Conservation (phyloP, 2,113 vertebrate genomes). For the Carollia perspicillata region DNA sequence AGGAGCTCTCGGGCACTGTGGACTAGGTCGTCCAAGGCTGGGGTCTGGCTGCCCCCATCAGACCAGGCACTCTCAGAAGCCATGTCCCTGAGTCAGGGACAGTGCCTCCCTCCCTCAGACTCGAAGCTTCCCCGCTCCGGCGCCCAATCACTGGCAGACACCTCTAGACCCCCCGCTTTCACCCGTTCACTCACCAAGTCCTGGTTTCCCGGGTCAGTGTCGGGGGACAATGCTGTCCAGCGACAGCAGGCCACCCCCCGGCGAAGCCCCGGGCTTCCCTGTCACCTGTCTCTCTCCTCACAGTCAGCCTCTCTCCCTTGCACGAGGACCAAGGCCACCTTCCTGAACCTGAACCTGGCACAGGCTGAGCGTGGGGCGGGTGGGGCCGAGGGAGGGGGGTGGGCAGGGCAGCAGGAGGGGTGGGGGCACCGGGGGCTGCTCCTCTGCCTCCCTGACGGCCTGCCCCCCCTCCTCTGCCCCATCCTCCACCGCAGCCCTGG, state of each 20-base stretch:
- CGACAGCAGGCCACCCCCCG: background rate
- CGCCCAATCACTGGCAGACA: background rate
- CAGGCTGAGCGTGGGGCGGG: conserved; percentile 60
- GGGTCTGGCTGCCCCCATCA: background rate
- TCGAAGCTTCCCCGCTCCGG: background rate
- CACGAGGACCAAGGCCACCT: conserved; percentile 32
- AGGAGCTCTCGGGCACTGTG: background rate
- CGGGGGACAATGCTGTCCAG: background rate
- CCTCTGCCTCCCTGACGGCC: background rate
- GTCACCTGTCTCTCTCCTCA: conserved; percentile 66
- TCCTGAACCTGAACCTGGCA: conserved; percentile 36
- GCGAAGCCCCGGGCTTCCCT: background rate
- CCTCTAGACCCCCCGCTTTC: background rate
- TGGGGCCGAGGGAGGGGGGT: background rate
- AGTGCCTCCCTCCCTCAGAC: background rate
- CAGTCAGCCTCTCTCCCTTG: conserved; percentile 51
- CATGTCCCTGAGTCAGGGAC: background rate
- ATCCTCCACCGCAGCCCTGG: conserved; percentile 31
- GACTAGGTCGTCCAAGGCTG: background rate
- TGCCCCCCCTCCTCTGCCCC: background rate
- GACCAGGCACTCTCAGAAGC: background rate
- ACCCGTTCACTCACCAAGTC: background rate
- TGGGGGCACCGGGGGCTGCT: background rate
- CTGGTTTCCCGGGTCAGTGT: background rate
- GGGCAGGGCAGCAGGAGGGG: background rate